Base-by-base conservation (phyloP, 1,140 invertebrate species). In the Popillia japonica region DNA sequence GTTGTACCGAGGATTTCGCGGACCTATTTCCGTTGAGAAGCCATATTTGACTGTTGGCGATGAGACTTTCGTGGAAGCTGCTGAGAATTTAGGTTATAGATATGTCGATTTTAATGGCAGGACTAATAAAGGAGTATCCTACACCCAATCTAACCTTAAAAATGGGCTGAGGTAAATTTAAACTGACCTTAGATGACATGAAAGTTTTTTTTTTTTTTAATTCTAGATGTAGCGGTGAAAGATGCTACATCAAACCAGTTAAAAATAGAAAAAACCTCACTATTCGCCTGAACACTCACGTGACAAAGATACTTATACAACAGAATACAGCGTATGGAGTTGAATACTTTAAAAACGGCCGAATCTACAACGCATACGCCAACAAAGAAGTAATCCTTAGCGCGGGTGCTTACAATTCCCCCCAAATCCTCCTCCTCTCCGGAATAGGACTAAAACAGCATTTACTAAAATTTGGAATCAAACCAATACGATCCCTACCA, bases 341-440 rank as follows among this genome's bases (percentile, higher is more conserved):
- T 0, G 93, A 96, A 83, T 95, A 96, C 83, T 87, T 93, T 10
- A 89, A 92, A 72, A 90, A 94, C 44, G 91, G 91, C 76, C 90
- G 91, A 85, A 87, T 92, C 0, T 90, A 92, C 79, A 90, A 91
- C 23, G 92, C 95, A 4, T 86, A 91, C 23, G 94, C 94, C 0
- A 91, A 87, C 10, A 96, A 94, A 83, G 97, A 98, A 86, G 92
- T 98, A 0, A 94, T 97, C 74, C 81, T 97, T 3, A 95, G 94
- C 9, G 94, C 91, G 0, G 97, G 97, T 0, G 90, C 95, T 0
- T 90, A 98, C 0, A 96, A 96, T 84, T 95, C 95, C 0, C 94
- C 97, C 0, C 96, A 98, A 85, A 81, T 96, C 9, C 85, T 96
- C 22, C 93, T 95, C 91, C 87, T 95, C 0, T 94, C 93, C 0